Evolutionary conservation across 2,797 vertebrate species (phyloP).

Genomic region (Myotis vivesi): DNA sequence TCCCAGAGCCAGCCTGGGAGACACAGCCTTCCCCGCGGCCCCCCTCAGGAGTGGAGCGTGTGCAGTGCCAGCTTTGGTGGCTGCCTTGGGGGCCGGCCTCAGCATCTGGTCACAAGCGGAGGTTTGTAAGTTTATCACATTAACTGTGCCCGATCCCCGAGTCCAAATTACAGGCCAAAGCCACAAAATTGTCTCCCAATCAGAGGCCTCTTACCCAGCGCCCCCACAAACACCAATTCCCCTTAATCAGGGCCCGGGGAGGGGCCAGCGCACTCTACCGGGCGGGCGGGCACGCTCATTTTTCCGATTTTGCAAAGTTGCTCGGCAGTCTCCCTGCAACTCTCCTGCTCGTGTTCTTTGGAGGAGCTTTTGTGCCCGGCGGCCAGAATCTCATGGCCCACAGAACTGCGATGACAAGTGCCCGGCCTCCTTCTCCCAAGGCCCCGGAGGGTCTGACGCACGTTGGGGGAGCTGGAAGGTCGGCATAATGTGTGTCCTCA

Average conservation of each 20-base stretch:
- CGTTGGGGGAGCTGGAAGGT: neutral
- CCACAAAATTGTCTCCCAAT: conserved; percentile 53
- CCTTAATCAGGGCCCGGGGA: conserved; percentile 12
- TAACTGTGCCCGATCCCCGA: neutral
- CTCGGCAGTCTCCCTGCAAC: neutral
- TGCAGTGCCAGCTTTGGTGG: neutral
- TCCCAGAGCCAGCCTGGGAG: neutral
- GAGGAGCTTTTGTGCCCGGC: conserved; percentile 1
- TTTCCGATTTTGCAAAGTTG: neutral
- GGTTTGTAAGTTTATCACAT: conserved; percentile 52
- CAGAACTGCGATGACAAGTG: neutral
- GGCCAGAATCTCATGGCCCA: neutral
- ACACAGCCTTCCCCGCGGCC: rapidly evolving
- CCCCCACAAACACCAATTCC: neutral
- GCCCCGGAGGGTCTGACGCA: rapidly evolving
- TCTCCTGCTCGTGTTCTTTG: neutral
- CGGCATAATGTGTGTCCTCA: neutral
- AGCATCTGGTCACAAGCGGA: neutral
- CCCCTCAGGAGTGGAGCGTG: rapidly evolving
- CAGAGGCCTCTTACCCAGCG: conserved; percentile 31
- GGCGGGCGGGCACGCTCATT: rapidly evolving
- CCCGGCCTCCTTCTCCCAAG: rapidly evolving
- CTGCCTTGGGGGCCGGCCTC: neutral
- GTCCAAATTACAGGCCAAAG: conserved; percentile 63
- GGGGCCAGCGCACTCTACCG: neutral